Evolutionary conservation across 2,888 invertebrate species (phyloP), one percentile per base, ranked within the genome.

Genomic region (Chelonus formosanus): DNA sequence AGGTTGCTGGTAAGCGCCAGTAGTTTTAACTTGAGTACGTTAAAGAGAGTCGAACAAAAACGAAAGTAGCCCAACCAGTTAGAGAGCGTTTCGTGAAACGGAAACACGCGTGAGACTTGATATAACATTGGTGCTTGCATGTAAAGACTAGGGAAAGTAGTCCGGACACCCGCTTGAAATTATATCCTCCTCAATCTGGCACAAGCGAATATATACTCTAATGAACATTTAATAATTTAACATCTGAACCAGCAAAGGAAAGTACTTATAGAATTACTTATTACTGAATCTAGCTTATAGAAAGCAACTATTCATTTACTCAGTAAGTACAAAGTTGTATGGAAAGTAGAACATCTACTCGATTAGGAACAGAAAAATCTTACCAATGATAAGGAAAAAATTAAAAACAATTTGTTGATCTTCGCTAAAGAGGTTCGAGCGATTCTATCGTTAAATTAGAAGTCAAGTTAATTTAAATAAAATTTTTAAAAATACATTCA

Each of bases 1-100:
- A 63, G 66, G 64, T 67, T 70, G 57, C 7, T 56, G 43, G 31
- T 52, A 8, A 8, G 34, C 52, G 20, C 10, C 48, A 20, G 10
- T 20, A n/a, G 48, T 63, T 66, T 31, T 45, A 55, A 65, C 35
- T 47, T 50, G 57, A 61, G 65, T 65, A 61, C 62, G 48, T 59
- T 45, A 40, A 43, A 40, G n/a, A 44, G 8, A 52, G 67, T 65
- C 52, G 61, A 68, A 72, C 66, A 78, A 78, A 79, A 78, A 75
- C 68, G 77, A 79, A 78, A 78, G 77, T 76, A 75, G 72, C 71
- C 66, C 70, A 70, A 73, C 74, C 70, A 68, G 73, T 74, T 71
- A 62, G 70, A 53, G 52, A 62, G 57, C 54, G 50, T 67, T 66
- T 63, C 53, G 63, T 69, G 60, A 65, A 68, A 47, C 53, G 55